A percentile compares a stretch with the other conserved stretches of the same genome.
Conservation (phyloP, 2,888 invertebrate species). For the Troglohyphantes excavatus region DNA sequence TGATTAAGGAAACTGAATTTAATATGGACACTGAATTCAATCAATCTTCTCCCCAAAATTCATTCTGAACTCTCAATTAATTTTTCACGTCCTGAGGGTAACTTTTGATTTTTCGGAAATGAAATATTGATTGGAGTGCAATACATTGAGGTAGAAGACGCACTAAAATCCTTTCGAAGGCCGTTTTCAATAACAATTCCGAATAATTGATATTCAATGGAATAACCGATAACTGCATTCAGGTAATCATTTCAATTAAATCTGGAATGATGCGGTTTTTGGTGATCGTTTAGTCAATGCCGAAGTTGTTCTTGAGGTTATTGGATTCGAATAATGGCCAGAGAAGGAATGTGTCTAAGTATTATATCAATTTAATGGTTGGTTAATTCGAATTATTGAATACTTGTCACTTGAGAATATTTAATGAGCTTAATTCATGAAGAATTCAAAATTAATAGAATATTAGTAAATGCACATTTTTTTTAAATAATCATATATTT, state of each 20-base stretch:
- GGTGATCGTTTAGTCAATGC: background rate
- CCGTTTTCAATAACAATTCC: slow-evolving; percentile 5
- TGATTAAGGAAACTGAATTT: slow-evolving; percentile 49
- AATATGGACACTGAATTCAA: slow-evolving; percentile 43
- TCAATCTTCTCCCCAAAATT: slow-evolving; percentile 2
- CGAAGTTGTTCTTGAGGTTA: background rate
- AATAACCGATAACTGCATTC: background rate
- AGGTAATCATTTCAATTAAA: slow-evolving; percentile 43
- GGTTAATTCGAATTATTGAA: slow-evolving; percentile 48
- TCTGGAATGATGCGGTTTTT: slow-evolving; percentile 14
- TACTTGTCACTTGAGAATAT: too few relatives aligned
- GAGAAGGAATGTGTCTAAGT: background rate
- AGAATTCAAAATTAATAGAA: too few relatives aligned
- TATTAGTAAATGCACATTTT: too few relatives aligned
- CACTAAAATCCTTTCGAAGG: slow-evolving; percentile 23
- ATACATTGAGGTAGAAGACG: slow-evolving; percentile 1
- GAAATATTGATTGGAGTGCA: slow-evolving; percentile 57
- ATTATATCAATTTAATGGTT: slow-evolving; percentile 19
- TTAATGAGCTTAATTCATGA: background rate
- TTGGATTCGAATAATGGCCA: slow-evolving; percentile 6
- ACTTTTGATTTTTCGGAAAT: slow-evolving; percentile 45
- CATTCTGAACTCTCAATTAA: slow-evolving; percentile 13
- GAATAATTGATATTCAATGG: slow-evolving; percentile 29
- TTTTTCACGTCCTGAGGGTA: slow-evolving; percentile 29
- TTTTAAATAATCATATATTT: too few relatives aligned